Evolutionary conservation across 2,113 vertebrate genomes (phyloP), one percentile per base, ranked within the genome.

Genomic region (Peromyscus maniculatus): DNA sequence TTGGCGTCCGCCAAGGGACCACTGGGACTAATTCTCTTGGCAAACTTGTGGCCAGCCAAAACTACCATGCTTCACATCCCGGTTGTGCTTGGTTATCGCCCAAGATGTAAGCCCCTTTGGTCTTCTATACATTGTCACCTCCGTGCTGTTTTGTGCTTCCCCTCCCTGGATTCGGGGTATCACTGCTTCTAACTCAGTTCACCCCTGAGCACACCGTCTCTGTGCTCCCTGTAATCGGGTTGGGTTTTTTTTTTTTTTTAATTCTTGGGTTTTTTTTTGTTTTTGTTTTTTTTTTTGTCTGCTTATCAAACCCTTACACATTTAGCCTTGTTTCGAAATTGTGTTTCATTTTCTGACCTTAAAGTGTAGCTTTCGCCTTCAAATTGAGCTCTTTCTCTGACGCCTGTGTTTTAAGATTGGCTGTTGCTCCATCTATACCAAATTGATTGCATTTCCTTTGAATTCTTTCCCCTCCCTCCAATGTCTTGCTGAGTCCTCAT

Each of bases 31-130:
- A 94, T 82, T 96, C 62, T 94, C 46, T 89, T 87, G 96, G 75
- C 95, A 97, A 79, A 96, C 64, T 95, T 83, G 91, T 88, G 96
- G 87, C 92, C 90, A 84, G 62, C 91, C 94, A 77, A 91, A 96
- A 75, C 78, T 79, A 43, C 90, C 91, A 62, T 91, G 97, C 90
- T 93, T 66, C 97, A 86, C 88, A 91, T 95, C 52, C 95, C 96
- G 13, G 88, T 97, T 91, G 87, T 94, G 84, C 92, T 95, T 77
- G 94, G 94, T 92, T 97, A 84, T 67, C 88, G 80, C 87, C 94
- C 89, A 78, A 82, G 93, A 94, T 96, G 97, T 97, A 96, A 97
- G 90, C 95, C 80, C 39, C 49, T 93, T 97, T 93, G 89, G 89
- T 93, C 83, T 94, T 89, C 9, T 97, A 3, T 64, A 77, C 59